Conservation (phyloP, 2,113 vertebrate species). For the Ascaphus truei region DNA sequence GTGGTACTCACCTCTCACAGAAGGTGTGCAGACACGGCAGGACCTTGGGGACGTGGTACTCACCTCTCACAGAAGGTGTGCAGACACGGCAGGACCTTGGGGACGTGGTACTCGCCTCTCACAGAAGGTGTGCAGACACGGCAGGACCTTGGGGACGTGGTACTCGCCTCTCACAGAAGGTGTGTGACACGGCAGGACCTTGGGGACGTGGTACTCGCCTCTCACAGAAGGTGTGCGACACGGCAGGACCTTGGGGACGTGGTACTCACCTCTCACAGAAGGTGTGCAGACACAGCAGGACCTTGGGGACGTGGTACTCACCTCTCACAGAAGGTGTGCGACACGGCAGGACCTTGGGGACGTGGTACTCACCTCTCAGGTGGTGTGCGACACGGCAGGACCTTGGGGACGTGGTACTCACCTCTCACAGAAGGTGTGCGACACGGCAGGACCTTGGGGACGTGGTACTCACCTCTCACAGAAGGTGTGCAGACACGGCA, state of each 20-base stretch:
- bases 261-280: no score
- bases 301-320: constrained; percentile 45
- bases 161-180: no score
- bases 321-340: constrained; percentile 91
- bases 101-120: constrained; percentile 69
- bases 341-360: no score
- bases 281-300: background rate
- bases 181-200: background rate
- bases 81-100: background rate
- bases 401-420: constrained; percentile 45
- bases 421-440: constrained; percentile 91
- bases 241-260: no score
- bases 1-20: constrained; percentile 78
- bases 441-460: no score
- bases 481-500: background rate
- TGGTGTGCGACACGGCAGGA: background rate
- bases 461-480: no score
- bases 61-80: no score
- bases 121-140: constrained; percentile 89
- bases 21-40: no score
- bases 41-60: no score
- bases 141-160: no score
- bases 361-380: no score
- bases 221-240: constrained; percentile 90
- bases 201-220: constrained; percentile 59